Conservation (phyloP, 2,797 vertebrate species). For the Sebastes alutus region DNA sequence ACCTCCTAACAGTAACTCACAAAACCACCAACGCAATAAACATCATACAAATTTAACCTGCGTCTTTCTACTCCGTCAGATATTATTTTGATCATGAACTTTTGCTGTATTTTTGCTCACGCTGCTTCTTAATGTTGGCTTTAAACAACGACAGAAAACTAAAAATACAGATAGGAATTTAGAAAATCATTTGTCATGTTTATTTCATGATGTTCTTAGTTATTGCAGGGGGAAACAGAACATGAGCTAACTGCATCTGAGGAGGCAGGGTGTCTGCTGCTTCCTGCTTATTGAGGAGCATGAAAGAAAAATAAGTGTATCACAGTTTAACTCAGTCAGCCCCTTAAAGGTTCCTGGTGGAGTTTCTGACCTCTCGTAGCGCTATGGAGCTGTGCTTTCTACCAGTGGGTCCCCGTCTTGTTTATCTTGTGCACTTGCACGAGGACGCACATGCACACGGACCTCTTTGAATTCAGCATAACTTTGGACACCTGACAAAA, state of each 20-base stretch:
- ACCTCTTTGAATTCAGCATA: no score
- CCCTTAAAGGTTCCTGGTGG: background rate
- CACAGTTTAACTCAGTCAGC: background rate
- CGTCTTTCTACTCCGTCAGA: background rate
- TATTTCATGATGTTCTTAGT: background rate
- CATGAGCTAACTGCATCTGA: background rate
- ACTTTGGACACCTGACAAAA: no score
- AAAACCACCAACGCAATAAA: background rate
- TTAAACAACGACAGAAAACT: background rate
- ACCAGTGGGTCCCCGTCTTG: background rate
- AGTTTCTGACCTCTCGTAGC: background rate
- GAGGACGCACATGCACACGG: background rate
- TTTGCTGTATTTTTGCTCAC: background rate
- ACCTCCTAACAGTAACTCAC: slow-evolving; percentile 12
- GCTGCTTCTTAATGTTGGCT: background rate
- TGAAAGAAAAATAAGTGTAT: background rate
- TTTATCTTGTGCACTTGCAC: background rate
- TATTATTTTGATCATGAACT: background rate
- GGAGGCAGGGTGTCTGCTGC: background rate
- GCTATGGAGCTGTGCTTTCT: background rate
- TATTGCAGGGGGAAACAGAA: background rate
- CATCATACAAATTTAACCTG: slow-evolving; percentile 21
- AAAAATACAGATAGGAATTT: background rate
- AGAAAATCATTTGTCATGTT: background rate
- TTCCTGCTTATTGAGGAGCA: background rate